These are phyloP conservation scores for Caloenas nicobarica DNA, from an alignment of 2,113 vertebrate genomes.

Conservation along the genomic window DNA sequence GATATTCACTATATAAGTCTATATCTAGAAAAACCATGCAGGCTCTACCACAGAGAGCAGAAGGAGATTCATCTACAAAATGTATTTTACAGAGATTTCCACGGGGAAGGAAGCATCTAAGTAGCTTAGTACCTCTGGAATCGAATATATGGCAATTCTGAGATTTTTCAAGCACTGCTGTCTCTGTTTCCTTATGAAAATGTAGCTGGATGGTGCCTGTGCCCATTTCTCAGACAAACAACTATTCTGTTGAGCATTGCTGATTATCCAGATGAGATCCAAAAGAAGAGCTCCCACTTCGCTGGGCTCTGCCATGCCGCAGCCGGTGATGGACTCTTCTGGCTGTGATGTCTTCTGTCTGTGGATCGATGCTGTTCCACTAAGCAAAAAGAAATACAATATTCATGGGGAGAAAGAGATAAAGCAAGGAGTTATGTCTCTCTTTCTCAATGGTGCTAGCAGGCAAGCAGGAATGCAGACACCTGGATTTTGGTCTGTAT, in stretches of 20 bases:
- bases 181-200: neutral
- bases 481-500: neutral
- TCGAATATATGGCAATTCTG: neutral
- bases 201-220: neutral
- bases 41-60: neutral
- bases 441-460: neutral
- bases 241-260: neutral
- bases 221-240: neutral
- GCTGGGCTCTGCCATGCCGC: neutral
- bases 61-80: neutral
- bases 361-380: fast-evolving
- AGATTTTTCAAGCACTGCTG: neutral
- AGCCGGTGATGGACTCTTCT: neutral
- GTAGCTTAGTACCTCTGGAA: neutral
- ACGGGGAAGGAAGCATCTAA: neutral
- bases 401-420: neutral
- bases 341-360: neutral
- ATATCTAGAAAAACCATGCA: neutral
- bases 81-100: neutral
- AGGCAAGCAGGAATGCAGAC: neutral
- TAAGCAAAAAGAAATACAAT: neutral
- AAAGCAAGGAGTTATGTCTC: neutral
- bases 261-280: neutral
- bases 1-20: neutral
- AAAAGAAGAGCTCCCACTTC: neutral